Base-by-base conservation (phyloP, 23 tunicate genomes). In the Halocynthia roretzi region DNA sequence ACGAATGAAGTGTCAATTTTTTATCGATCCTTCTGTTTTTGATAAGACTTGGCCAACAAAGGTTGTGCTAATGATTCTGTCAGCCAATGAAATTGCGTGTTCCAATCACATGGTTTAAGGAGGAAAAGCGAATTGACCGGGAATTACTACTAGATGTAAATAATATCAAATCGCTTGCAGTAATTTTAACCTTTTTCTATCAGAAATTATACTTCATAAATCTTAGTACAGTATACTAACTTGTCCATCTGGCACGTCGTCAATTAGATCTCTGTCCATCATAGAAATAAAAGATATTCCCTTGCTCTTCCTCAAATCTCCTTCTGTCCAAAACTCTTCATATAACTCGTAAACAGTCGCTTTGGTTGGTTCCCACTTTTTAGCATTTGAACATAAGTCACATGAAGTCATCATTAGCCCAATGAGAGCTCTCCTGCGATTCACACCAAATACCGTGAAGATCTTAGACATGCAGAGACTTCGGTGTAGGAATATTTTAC, bases 271-370 rank as follows among this genome's bases (percentile, higher is more conserved):
- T 31, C 89, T 85, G 71, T 89, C 89, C 89, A 84, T 84, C 86
- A 89, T 84, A 10, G 84, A 82, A 15, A 84, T 7, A 49, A 68
- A 53, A 6, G 85, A 54, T 18, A 89, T 54, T 8, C 86, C 83
- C 12, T 77, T 23, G 14, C 76, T 66, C 76, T 84, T 89, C 61
- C 96, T 60, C 44, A 50, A 69, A 61, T 89, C 89, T 23, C 96
- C 96, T 76, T 89, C 96, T 0, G 71, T 64, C 89, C 89, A 89
- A 76, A 89, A 89, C 68, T 89, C 96, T 54, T 66, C 23, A 64
- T 89, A 84, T 5, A 89, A 57, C 21, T 84, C 89, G 9, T 52
- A 57, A 20, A 89, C 83, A 61, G 77, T 89, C 14, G 67, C 22
- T 62, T 72, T 84, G 11, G 86, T 84, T 7, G 67, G 78, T 12